Conservation (phyloP, 2,113 vertebrate species). For the Coturnix japonica region DNA sequence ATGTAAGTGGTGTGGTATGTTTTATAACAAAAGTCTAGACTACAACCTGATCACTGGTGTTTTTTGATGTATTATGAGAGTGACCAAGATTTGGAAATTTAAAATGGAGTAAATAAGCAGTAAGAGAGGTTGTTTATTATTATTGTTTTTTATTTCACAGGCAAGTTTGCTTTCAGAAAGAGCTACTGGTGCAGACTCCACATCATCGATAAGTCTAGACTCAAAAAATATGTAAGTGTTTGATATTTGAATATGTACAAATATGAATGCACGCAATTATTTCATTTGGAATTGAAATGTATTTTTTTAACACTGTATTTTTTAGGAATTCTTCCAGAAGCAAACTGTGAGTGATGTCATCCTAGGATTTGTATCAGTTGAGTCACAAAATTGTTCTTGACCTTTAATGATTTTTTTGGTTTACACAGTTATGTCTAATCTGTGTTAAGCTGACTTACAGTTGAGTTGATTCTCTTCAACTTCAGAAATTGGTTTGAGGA, state of each 20-base stretch:
- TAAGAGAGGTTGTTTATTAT: not conserved
- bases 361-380: not conserved
- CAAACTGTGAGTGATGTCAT: not conserved
- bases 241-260: rapidly evolving
- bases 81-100: not conserved
- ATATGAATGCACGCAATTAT: not conserved
- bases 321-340: not conserved
- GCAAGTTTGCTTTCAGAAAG: slow-evolving; percentile 83
- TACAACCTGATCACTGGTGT: not conserved
- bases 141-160: slow-evolving; percentile 69
- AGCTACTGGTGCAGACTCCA: slow-evolving; percentile 74
- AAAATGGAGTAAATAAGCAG: not conserved
- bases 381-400: not conserved
- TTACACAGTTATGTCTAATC: not conserved
- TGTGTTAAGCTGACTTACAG: not conserved
- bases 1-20: not conserved
- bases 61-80: not conserved
- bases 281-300: not conserved
- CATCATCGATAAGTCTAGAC: slow-evolving; percentile 73
- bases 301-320: not conserved
- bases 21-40: not conserved
- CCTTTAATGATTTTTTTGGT: not conserved
- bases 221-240: slow-evolving; percentile 81
- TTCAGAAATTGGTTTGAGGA: not conserved
- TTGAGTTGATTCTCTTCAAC: not conserved